These are phyloP conservation scores for Rotaria macrura DNA, from an alignment of 2,888 invertebrate species.

Conservation along the genomic window DNA sequence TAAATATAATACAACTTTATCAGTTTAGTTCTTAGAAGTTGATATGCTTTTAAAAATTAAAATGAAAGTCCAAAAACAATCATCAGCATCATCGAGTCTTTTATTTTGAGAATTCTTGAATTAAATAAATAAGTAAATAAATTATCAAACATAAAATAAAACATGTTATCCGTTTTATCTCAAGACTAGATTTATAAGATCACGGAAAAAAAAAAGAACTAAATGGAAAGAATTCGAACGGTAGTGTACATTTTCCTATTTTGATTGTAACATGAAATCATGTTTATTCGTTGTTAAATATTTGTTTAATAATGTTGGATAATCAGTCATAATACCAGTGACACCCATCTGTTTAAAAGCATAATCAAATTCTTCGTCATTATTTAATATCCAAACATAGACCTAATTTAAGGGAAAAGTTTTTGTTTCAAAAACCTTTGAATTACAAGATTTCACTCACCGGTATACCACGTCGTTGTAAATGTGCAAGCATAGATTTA, in stretches of 20 bases:
- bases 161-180: neutral
- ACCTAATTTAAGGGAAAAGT: constrained; percentile 49
- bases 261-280: neutral
- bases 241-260: too few relatives aligned
- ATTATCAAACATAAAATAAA: neutral
- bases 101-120: too few relatives aligned
- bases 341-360: constrained; percentile 56
- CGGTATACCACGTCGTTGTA: constrained; percentile 58
- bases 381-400: constrained; percentile 61
- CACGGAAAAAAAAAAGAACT: neutral
- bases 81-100: too few relatives aligned
- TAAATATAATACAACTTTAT: neutral
- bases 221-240: neutral
- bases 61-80: too few relatives aligned
- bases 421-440: neutral
- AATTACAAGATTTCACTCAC: constrained; percentile 46
- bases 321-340: constrained; percentile 63
- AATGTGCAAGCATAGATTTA: constrained; percentile 56
- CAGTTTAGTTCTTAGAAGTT: neutral
- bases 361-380: constrained; percentile 56
- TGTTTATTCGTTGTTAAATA: neutral
- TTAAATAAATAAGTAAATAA: neutral
- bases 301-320: constrained; percentile 54
- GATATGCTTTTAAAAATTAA: neutral
- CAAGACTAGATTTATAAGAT: neutral